These are phyloP conservation scores for Parambassis ranga DNA, from an alignment of 2,797 vertebrate genomes.

Conservation along the genomic window DNA sequence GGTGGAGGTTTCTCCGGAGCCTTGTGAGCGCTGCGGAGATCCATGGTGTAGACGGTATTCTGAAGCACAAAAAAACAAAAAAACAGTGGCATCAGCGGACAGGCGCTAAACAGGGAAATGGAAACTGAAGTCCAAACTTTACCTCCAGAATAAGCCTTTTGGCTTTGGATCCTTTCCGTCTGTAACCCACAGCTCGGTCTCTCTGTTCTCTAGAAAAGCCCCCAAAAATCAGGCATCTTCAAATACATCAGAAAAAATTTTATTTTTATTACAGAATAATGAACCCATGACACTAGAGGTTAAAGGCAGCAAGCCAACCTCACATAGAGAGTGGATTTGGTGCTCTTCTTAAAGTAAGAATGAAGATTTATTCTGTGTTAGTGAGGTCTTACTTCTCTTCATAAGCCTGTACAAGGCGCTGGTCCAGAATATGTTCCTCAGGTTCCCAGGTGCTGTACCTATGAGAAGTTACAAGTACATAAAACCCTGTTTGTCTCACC, in stretches of 20 bases:
- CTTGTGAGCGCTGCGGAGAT: conserved; percentile 94
- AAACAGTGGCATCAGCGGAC: neutral
- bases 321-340: no score
- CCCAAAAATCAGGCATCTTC: no score
- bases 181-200: conserved; percentile 88
- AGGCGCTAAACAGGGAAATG: neutral
- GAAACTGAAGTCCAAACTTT: conserved; percentile 22
- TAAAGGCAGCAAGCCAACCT: neutral
- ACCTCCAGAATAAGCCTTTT: conserved; percentile 92
- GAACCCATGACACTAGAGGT: neutral
- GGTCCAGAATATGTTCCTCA: conserved; percentile 97
- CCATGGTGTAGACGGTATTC: conserved; percentile 90
- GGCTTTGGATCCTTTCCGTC: conserved; percentile 91
- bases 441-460: conserved; percentile 99
- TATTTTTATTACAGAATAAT: no score
- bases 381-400: conserved; percentile 91
- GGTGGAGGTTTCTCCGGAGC: conserved; percentile 77
- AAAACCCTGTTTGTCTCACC: neutral
- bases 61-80: conserved; percentile 42
- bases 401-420: conserved; percentile 91
- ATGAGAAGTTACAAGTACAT: neutral
- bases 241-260: no score
- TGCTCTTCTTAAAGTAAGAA: neutral
- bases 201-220: conserved; percentile 86
- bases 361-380: neutral